A percentile compares a stretch with the other conserved stretches of the same genome.
phyloP scores from a whole-genome alignment of 2,797 vertebrate species.

The Lepus oiostolus region DNA sequence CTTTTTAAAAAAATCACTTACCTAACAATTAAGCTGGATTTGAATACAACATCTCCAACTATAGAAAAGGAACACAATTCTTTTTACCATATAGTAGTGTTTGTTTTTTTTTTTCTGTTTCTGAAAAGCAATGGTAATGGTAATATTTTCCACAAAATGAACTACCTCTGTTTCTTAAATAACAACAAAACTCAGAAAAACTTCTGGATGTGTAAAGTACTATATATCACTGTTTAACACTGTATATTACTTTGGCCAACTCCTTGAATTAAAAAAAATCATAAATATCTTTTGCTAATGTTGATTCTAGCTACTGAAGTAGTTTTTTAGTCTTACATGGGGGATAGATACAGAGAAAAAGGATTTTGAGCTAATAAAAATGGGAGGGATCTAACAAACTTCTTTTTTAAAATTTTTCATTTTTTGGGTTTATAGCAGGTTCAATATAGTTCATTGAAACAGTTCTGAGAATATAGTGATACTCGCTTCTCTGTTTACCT shows the following conservation, averaged over 20 bases:
- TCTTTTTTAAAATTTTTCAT: no score
- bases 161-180: not conserved
- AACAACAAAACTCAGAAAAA: not conserved
- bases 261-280: conserved; percentile 37
- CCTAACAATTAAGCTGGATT: not conserved
- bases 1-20: not conserved
- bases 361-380: conserved; percentile 27
- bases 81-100: not conserved
- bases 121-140: conserved; percentile 14
- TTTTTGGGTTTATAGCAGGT: no score
- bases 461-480: no score
- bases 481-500: no score
- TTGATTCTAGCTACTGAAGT: not conserved
- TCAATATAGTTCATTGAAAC: no score
- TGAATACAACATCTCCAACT: conserved; percentile 12
- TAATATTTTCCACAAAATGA: not conserved
- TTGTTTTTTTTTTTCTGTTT: conserved; percentile 26
- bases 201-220: not conserved
- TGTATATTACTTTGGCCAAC: not conserved
- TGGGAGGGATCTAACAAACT: not conserved
- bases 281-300: not conserved
- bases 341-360: not conserved
- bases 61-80: not conserved
- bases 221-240: not conserved
- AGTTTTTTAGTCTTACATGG: not conserved